Base-by-base conservation (phyloP, 2,888 invertebrate species). In the Eulithis prunata region DNA sequence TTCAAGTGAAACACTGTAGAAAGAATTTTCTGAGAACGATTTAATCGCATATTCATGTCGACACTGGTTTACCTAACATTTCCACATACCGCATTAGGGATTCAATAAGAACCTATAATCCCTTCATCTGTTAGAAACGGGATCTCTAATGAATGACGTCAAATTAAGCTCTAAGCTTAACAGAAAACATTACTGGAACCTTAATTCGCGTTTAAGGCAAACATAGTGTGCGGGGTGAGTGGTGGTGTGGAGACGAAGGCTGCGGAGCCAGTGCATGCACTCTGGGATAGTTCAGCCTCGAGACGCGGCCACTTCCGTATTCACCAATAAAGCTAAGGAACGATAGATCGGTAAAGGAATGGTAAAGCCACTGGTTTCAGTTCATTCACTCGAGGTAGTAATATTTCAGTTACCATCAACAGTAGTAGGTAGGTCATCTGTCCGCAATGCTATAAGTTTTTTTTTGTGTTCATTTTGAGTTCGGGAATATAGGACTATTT, bases 181-280 rank as follows among this genome's bases (percentile, higher is more conserved):
- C 86, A 86, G 90, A 90, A 90, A 91, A 91, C 90, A 90, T 91
- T 90, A 87, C 87, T 86, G 87, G 87, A 87, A 87, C 87, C 89
- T 91, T 92, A 91, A 91, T 91, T 92, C 86, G 90, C 90, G 91
- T 91, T 92, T 91, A 91, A 91, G 88, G 89, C 91, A 90, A 92
- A 90, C 89, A 91, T 89, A 89, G 91, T 89, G 86, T 84, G 89
- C 90, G 89, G 91, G 91, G 91, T 89, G 90, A 87, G 89, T 88
- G 89, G 90, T 86, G 88, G 89, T 84, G 88, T 86, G 90, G 91
- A 91, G 89, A 86, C 88, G 89, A 85, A 86, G 91, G 87, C 86
- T 86, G 85, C 86, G 87, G 87, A 88, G 83, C 76, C 81, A 84
- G 90, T 89, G 90, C 90, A 90, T 89, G 87, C 84, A 83, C 21